Percentiles rank a stretch among this genome's conserved stretches.
phyloP scores from a whole-genome alignment of 2,797 vertebrate species.

The Apogon talboti region DNA sequence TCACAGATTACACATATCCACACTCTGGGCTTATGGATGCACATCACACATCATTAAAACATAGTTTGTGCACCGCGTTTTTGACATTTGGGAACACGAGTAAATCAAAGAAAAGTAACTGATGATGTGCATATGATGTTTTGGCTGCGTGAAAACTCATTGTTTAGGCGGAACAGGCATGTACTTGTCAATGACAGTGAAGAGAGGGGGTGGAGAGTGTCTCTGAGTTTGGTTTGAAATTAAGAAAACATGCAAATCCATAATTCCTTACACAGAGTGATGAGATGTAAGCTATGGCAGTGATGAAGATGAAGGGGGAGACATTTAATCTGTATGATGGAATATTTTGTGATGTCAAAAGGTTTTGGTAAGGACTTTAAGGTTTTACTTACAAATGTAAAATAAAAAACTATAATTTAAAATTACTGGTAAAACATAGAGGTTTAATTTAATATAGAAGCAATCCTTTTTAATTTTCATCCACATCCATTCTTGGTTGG shows the following conservation, averaged over 20 bases:
- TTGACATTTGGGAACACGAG: neutral
- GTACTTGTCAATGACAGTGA: conserved; percentile 38
- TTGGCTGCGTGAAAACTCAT: neutral
- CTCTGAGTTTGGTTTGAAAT: conserved; percentile 61
- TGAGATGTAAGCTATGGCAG: conserved; percentile 24
- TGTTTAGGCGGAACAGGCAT: conserved; percentile 25
- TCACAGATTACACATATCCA: conserved; percentile 40
- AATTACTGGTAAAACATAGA: neutral
- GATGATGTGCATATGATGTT: neutral
- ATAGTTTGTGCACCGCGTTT: neutral
- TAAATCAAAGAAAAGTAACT: neutral
- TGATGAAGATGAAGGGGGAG: neutral
- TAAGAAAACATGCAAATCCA: conserved; percentile 66
- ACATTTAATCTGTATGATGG: conserved; percentile 59
- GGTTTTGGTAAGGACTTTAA: neutral
- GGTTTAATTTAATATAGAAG: neutral
- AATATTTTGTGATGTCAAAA: conserved; percentile 36
- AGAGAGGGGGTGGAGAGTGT: conserved; percentile 13
- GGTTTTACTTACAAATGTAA: neutral
- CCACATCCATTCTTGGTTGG: neutral
- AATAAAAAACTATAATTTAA: neutral
- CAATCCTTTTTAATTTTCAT: neutral
- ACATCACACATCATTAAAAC: conserved; percentile 14
- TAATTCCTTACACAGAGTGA: conserved; percentile 61
- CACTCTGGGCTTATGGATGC: conserved; percentile 25